Base-by-base conservation (phyloP, 2,888 invertebrate species). In the Tromatobia lineatoria region DNA sequence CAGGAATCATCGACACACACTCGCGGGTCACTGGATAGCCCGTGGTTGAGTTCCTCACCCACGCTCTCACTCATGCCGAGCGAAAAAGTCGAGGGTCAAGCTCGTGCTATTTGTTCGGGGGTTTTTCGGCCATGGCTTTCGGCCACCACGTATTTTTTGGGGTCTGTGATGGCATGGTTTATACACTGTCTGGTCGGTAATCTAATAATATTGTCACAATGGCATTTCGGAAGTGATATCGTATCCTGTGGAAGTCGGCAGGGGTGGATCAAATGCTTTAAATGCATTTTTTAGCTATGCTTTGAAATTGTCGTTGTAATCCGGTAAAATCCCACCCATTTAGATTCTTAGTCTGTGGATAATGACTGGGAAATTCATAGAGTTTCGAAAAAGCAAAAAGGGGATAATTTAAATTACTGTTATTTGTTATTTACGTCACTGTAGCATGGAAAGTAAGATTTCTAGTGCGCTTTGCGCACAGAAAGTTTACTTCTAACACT, bases 11-110 rank as follows among this genome's bases (percentile, higher is more conserved):
- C 13, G 67, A 50, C 23, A 13, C 45, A 57, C 13, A 10, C 25
- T 15, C 64, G 52, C 18, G 70, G 67, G 29, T 76, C 66, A 13
- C 52, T 20, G 29, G 59, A 57, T 42, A 59, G 29, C 67, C 4
- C 66, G 75, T n/a, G 34, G 0, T 25, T 3, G 15, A 4, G 45
- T 29, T n/a, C 29, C 45, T 0, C 20, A 13, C 38, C 20, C 15
- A 25, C 20, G 25, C 73, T 78, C 59, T 64, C 66, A 71, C 71
- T 47, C 73, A 79, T 29, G 18, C 67, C 45, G 61, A 50, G n/a
- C 34, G 76, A 82, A 85, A 82, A 82, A 84, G 66, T 84, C 84
- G 84, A 84, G 84, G 84, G 84, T 84, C 84, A 81, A 81, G 64
- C 84, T 42, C 54, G 13, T 67, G 69, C 54, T 66, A 66, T 84